Conservation (phyloP, 2,797 vertebrate genomes). For the Galagoides demidoff region DNA sequence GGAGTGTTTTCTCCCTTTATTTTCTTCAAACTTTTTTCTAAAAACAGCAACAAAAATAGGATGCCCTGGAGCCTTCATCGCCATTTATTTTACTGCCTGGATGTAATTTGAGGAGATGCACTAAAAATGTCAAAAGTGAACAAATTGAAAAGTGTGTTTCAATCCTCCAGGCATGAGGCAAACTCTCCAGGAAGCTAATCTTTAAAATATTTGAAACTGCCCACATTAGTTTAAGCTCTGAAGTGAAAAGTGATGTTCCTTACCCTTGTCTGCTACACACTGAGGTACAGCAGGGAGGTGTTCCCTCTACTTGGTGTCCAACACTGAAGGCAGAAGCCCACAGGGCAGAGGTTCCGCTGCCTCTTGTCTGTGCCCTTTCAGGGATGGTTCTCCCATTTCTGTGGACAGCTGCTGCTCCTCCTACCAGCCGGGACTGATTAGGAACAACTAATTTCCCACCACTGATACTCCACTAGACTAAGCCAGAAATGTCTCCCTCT, state of each 20-base stretch:
- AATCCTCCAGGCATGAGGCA: slow-evolving; percentile 76
- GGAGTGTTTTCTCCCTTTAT: not conserved
- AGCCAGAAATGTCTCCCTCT: not conserved
- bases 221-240: slow-evolving; percentile 38
- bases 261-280: not conserved
- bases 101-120: slow-evolving; percentile 83
- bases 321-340: not conserved
- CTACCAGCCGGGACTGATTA: not conserved
- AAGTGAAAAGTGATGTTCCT: not conserved
- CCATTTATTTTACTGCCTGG: slow-evolving; percentile 83
- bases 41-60: slow-evolving; percentile 69
- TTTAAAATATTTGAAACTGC: slow-evolving; percentile 64
- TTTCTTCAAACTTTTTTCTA: slow-evolving; percentile 73
- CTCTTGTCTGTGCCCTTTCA: not conserved
- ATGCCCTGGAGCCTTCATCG: slow-evolving; percentile 72
- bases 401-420: not conserved
- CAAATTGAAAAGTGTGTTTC: slow-evolving; percentile 81
- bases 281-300: not conserved
- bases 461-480: not conserved
- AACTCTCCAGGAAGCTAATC: slow-evolving; percentile 53
- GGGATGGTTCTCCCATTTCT: not conserved
- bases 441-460: not conserved
- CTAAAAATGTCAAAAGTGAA: slow-evolving; percentile 81
- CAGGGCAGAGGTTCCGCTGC: slow-evolving; percentile 16
- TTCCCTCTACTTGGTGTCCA: not conserved